Percentiles rank a stretch among this genome's conserved stretches.
Evolutionary conservation across 2,888 invertebrate genomes (phyloP).

Genomic region (Lordiphosa andalusiaca): DNA sequence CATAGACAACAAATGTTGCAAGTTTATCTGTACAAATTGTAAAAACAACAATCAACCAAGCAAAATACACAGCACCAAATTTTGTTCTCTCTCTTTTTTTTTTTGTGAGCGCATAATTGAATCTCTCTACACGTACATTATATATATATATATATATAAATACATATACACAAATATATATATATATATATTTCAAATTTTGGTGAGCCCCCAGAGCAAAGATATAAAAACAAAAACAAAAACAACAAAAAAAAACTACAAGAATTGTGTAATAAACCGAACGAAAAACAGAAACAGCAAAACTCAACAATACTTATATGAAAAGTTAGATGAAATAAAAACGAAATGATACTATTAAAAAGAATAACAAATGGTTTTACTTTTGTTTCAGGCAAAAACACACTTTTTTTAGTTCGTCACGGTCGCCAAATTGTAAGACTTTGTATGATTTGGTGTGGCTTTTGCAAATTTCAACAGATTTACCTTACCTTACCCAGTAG

Average conservation of each 20-base stretch:
- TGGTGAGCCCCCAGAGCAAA: slow-evolving; percentile 1
- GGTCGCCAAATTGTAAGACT: too few species aligned
- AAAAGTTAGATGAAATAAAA: slow-evolving; percentile 45
- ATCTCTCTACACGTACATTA: too few species aligned
- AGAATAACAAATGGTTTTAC: too few species aligned
- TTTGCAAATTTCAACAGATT: too few species aligned
- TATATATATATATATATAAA: too few species aligned
- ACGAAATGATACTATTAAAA: neutral
- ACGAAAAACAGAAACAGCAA: slow-evolving; percentile 6
- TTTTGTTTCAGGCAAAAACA: slow-evolving; percentile 19
- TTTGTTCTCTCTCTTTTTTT: slow-evolving; percentile 12
- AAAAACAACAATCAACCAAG: slow-evolving; percentile 11
- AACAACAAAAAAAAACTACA: slow-evolving; percentile 13
- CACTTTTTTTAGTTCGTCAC: slow-evolving; percentile 10
- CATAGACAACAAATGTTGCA: neutral
- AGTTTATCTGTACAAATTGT: slow-evolving; percentile 17
- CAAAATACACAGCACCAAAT: slow-evolving; percentile 3
- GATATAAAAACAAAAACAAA: slow-evolving; percentile 5
- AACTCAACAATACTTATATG: slow-evolving; percentile 28
- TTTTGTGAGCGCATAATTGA: too few species aligned
- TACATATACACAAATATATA: too few species aligned
- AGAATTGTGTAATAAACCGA: slow-evolving; percentile 27
- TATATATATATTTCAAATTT: too few species aligned
- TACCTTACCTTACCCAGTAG: too few species aligned
- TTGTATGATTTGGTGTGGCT: too few species aligned